Evolutionary conservation across 2,797 vertebrate genomes (phyloP).

Genomic region (Mionectes olivaceus): DNA sequence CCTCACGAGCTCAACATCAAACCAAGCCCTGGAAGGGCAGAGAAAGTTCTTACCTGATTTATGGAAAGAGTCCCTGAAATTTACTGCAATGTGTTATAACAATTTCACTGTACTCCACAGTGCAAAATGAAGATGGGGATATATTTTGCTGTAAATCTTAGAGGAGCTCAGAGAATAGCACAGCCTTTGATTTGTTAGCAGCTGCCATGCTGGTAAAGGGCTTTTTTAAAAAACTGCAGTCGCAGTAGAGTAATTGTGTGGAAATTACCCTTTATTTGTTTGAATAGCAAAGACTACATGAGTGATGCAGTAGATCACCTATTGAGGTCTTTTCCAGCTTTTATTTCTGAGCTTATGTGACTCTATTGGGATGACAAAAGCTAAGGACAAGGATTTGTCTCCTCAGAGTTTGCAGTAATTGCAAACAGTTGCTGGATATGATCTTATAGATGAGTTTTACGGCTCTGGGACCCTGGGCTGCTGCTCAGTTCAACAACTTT

Average conservation of each 20-base stretch:
- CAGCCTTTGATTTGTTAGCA: constrained; percentile 11
- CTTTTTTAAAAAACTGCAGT: neutral
- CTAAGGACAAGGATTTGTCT: constrained; percentile 10
- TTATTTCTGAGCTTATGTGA: neutral
- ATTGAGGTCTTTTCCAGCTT: neutral
- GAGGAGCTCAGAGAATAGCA: neutral
- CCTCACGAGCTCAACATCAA: accelerated
- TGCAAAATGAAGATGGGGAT: neutral
- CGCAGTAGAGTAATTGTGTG: neutral
- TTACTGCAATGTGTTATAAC: neutral
- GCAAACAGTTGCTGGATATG: neutral
- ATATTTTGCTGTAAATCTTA: constrained; percentile 29
- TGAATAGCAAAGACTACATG: neutral
- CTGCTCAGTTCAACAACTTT: neutral
- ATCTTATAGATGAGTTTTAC: constrained; percentile 19
- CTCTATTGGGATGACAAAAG: neutral
- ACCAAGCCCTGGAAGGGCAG: neutral
- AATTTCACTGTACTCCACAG: neutral
- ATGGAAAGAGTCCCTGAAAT: neutral
- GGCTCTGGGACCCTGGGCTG: neutral
- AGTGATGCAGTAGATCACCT: neutral
- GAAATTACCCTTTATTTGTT: constrained; percentile 39
- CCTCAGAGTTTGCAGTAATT: constrained; percentile 3
- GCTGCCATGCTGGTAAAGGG: neutral
- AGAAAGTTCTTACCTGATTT: neutral